Base-by-base conservation (phyloP, 2,113 vertebrate species). In the Stegastes partitus region DNA sequence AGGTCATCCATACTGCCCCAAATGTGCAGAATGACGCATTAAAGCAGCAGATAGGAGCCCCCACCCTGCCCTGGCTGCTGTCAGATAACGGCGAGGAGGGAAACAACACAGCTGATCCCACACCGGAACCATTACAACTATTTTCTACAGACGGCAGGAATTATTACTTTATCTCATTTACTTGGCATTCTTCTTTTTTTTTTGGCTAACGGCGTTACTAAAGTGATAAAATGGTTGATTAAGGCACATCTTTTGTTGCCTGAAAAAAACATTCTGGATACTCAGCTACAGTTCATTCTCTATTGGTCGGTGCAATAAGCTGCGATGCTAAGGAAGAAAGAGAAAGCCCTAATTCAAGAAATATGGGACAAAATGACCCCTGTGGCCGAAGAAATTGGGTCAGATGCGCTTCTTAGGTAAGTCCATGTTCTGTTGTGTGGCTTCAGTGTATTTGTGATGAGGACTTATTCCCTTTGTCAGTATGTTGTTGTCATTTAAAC, bases 351-450 rank as follows among this genome's bases (percentile, higher is more conserved):
- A 4, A 88, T 95, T 21, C 58, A 72, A 44, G 72, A 83, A 3
- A 89, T 94, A 26, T 95, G 93, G 93, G 80, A 79, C 0, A 89
- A 57, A 37, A 61, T 93, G 71, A 71, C 53, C 59, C 88, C 92
- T 26, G 84, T 86, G 57, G 94, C 94, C 2, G 92, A 91, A 22
- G 79, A 92, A 9, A 93, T 95, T 42, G 95, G 95, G 9, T 77
- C 94, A 49, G 94, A 95, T 3, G 92, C 94, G 3, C 93, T 95
- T 26, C 79, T 83, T 67, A 91, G 95, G 95, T 95, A 89, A 15
- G 87, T 78, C 6, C 14, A 39, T 0, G 2, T 28, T 50, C 5
- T 45, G 3, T 9, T 44, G 19, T 42, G 2, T 12, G 25, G 23
- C 51, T 49, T 3, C 47, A 49, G 18, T 49, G 47, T n/a, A 19